A percentile compares a stretch with the other conserved stretches of the same genome.
Conservation (phyloP, 2,113 vertebrate genomes). For the Tursiops truncatus region DNA sequence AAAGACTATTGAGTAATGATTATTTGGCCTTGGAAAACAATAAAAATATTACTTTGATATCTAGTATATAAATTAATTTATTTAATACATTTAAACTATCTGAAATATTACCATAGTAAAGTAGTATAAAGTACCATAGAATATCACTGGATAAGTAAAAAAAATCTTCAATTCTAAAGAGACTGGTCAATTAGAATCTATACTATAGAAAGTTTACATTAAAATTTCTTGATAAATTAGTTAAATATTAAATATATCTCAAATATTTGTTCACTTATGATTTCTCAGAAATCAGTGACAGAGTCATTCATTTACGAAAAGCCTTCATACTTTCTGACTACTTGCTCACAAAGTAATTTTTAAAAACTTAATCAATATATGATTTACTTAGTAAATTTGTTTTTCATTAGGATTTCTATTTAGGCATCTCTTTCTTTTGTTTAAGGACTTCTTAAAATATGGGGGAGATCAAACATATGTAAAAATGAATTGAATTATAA, state of each 20-base stretch:
- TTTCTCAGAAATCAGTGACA: neutral
- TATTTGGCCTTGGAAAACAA: neutral
- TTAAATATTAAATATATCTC: neutral
- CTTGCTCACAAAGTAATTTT: neutral
- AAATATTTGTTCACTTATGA: neutral
- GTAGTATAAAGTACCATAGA: neutral
- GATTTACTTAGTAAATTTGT: neutral
- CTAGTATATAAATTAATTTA: neutral
- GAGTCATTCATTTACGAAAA: neutral
- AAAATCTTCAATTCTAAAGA: neutral
- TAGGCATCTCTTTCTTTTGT: neutral
- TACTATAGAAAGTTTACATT: neutral
- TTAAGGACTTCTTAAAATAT: constrained; percentile 17
- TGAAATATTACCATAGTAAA: neutral
- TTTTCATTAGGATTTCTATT: neutral
- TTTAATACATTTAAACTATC: neutral
- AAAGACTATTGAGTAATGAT: neutral
- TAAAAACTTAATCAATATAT: neutral
- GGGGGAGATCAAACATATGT: neutral
- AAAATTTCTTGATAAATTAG: neutral
- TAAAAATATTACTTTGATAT: neutral
- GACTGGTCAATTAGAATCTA: neutral
- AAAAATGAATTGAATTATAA: neutral
- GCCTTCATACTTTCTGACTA: neutral
- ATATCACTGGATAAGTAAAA: neutral